A percentile compares a stretch with the other conserved stretches of the same genome.
These are phyloP conservation scores for Cariama cristata DNA, from an alignment of 2,113 vertebrate genomes.

Conservation along the genomic window DNA sequence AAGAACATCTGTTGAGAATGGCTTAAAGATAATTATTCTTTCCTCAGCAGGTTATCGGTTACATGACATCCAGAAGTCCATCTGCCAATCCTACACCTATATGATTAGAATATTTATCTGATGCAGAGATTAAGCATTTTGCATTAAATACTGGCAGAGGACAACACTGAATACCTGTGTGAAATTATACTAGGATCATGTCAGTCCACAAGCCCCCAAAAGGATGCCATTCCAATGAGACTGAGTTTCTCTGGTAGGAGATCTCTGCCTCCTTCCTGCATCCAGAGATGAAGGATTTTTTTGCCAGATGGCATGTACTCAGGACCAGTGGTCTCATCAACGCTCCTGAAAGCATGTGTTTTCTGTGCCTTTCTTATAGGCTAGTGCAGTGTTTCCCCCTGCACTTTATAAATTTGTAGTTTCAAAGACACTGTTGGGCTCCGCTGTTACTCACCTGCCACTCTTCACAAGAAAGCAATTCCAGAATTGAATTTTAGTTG, in stretches of 20 bases:
- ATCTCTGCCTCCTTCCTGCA: not conserved
- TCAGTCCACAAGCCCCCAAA: not conserved
- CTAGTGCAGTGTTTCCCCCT: not conserved
- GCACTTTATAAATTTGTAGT: not conserved
- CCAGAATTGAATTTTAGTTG: not conserved
- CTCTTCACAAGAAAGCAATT: not conserved
- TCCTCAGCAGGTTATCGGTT: not conserved
- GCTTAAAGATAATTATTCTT: not conserved
- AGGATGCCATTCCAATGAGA: not conserved
- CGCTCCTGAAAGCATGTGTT: not conserved
- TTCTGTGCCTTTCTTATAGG: not conserved
- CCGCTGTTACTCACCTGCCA: not conserved
- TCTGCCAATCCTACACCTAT: not conserved
- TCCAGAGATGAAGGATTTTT: not conserved
- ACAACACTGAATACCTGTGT: not conserved
- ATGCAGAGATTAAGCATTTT: not conserved
- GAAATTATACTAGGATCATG: not conserved
- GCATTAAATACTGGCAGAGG: not conserved
- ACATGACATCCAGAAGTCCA: not conserved
- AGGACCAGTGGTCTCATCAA: no score
- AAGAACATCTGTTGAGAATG: not conserved
- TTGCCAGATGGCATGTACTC: not conserved
- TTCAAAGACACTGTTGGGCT: not conserved
- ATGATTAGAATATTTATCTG: not conserved
- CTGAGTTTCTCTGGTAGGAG: not conserved